Evolutionary conservation across 2,888 invertebrate species (phyloP).

Genomic region (Camponotus fellah): DNA sequence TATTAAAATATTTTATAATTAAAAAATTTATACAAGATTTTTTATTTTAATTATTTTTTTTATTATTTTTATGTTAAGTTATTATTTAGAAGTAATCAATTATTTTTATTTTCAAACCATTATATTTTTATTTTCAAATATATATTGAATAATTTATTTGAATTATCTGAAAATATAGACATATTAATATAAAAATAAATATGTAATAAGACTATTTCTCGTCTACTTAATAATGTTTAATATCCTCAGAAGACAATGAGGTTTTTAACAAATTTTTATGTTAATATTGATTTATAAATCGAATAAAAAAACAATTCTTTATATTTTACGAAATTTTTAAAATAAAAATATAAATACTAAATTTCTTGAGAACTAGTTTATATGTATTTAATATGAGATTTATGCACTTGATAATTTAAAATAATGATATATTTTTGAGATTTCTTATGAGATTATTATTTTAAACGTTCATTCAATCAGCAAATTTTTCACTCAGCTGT

Average conservation of each 20-base stretch:
- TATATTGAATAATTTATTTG: not conserved
- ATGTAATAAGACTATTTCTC: conserved; percentile 1
- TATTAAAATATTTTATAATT: no score
- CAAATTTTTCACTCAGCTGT: not conserved
- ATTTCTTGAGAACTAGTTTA: not conserved
- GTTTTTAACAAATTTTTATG: not conserved
- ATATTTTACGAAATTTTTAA: not conserved
- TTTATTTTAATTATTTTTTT: conserved; percentile 1
- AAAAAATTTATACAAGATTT: not conserved
- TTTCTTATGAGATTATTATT: conserved; percentile 2
- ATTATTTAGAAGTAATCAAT: not conserved
- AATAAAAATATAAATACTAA: not conserved
- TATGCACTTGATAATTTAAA: not conserved
- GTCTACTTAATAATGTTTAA: conserved; percentile 1
- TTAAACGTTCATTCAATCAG: not conserved
- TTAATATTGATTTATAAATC: not conserved
- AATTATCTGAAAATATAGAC: conserved; percentile 3
- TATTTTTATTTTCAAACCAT: not conserved
- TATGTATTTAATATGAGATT: conserved; percentile 13
- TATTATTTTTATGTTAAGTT: conserved; percentile 8
- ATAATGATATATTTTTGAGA: not conserved
- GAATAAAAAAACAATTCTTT: not conserved
- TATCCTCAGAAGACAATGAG: not conserved
- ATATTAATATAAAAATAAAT: not conserved
- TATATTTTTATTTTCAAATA: not conserved